Base-by-base conservation (phyloP, 2,797 vertebrate species). In the Liparis tanakae region DNA sequence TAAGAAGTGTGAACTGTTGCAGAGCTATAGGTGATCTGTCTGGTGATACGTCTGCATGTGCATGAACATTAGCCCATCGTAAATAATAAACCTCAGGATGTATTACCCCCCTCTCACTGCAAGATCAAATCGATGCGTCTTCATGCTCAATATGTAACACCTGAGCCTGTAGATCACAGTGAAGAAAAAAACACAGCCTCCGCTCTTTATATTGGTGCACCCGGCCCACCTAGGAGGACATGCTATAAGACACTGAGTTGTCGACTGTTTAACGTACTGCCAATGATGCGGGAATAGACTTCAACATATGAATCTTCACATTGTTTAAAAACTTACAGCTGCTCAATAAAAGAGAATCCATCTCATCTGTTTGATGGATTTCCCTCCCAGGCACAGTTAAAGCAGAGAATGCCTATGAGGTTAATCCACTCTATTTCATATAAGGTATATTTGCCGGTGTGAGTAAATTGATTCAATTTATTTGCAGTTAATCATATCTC, bases 101-200 rank as follows among this genome's bases (percentile, higher is more conserved):
- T 57, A 83, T 74, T 65, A 69, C 15, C 50, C 34, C 61, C 55
- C 9, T 67, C 55, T 71, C 39, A 13, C 66, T 53, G 67, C 75
- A 81, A 73, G 77, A 85, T 78, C 18, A 2, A 80, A 88, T 81
- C 78, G 79, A 81, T 90, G 81, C 76, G 67, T 85, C 75, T 76
- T 44, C 41, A 33, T 66, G 79, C 56, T 64, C 76, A 54, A 53
- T 79, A 72, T 81, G 78, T 79, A 83, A 71, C 65, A 81, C 72
- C 59, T 57, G 17, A 76, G 67, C 36, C 74, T 37, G 64, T 74
- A 75, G 48, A 77, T 87, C 78, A 78, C 62, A 3, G 69, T 39
- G 70, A 77, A 78, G 65, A 41, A 79, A 69, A 83, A 86, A 87
- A 74, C 59, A 61, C 33, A 72, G 59, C 30, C 55, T 34, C 37